Evolutionary conservation across 2,797 vertebrate species (phyloP), one percentile per base, ranked within the genome.

Genomic region (Clarias platycephalus): DNA sequence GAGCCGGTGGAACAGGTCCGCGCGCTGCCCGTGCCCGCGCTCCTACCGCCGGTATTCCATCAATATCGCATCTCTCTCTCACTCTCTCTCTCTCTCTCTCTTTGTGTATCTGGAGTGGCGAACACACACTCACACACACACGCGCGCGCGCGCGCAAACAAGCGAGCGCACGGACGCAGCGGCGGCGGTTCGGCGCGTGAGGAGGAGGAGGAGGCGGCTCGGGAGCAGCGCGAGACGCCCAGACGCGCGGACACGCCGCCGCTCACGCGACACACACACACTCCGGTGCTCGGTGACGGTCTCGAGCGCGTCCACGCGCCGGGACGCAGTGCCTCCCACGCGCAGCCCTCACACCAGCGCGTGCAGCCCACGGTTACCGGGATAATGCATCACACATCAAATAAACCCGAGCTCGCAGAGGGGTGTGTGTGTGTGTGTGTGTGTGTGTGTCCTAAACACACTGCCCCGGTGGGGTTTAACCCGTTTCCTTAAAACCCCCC

Each of bases 1-100:
- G 90, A 91, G 92, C 84, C 94, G 86, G 92, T 92, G 94, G 94
- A 93, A 86, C 92, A 93, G 94, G 93, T 91, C 93, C 91, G 91
- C 90, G 93, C 90, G 89, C 77, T 90, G 83, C 24, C 77, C 58
- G 76, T 63, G n/a, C 34, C 80, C 37, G 31, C 20, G 44, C 44
- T 49, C 44, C 10, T 49, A 49, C 80, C 37, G 67, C 20, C 83
- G 83, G 72, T 67, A 88, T 68, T 89, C 86, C 82, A 71, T 85
- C 83, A 87, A 77, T 64, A 83, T 80, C 57, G 26, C 87, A 70
- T 78, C 8, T 9, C 37, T 0, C 10, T 3, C 67, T 49, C 15
- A n/a, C 60, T 64, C 60, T 37, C 76, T 78, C 20, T 37, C 49
- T 55, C 16, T 64, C 37, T 49, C n/a, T 40, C 37, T n/a, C 57